These are phyloP conservation scores for Stictocephala bisonia DNA, from an alignment of 2,888 invertebrate species.

Conservation along the genomic window DNA sequence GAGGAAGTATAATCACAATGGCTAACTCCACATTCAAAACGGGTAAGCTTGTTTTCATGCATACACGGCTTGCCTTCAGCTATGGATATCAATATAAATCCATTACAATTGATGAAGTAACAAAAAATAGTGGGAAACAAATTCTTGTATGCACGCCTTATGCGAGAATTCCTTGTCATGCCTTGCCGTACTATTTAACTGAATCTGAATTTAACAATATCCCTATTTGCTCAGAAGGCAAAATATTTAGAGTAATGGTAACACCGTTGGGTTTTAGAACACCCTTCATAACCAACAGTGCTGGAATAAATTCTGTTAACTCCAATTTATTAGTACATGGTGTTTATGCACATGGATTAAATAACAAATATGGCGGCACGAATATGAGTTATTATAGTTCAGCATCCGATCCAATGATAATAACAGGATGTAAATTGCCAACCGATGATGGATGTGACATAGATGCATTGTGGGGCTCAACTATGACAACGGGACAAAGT, in stretches of 20 bases:
- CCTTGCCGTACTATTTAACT: constrained; percentile 3
- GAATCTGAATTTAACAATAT: constrained; percentile 7
- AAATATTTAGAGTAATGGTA: background rate
- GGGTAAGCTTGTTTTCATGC: background rate
- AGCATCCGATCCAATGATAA: background rate
- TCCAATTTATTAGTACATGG: background rate
- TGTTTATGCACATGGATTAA: constrained; percentile 4
- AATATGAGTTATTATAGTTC: background rate
- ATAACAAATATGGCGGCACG: background rate
- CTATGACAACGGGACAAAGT: background rate
- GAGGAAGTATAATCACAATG: background rate
- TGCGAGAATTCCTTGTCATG: background rate
- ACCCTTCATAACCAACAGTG: constrained; percentile 10
- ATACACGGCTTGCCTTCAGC: background rate
- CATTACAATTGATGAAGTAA: background rate
- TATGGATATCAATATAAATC: constrained; percentile 16
- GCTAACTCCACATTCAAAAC: background rate
- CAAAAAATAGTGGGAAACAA: background rate
- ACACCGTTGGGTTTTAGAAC: background rate
- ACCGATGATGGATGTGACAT: background rate
- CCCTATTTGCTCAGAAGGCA: background rate
- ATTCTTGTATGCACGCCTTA: background rate
- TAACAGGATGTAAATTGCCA: background rate
- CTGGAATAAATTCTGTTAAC: constrained; percentile 4
- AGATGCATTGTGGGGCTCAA: background rate